These are phyloP conservation scores for Stichopus horrens DNA, from an alignment of 53 echinoderm and acorn worm genomes.

Conservation along the genomic window DNA sequence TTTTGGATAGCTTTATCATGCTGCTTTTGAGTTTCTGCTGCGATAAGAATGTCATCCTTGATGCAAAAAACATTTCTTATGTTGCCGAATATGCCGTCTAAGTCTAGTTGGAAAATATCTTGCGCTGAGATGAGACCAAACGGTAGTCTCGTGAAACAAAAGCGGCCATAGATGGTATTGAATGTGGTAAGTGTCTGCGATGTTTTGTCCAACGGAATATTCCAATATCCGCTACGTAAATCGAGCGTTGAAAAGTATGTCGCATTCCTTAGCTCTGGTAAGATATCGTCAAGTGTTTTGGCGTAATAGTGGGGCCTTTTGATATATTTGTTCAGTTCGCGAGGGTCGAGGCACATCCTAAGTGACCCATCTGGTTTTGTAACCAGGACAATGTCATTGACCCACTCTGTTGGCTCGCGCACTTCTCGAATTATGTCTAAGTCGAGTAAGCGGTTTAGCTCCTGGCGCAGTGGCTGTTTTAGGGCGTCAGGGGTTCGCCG, in stretches of 20 bases:
- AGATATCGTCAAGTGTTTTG: constrained; percentile 44
- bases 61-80: constrained; percentile 31
- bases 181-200: constrained; percentile 47
- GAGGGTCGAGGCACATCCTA: constrained; percentile 43
- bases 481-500: constrained; percentile 6
- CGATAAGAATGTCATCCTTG: constrained; percentile 46
- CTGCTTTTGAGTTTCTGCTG: constrained; percentile 17
- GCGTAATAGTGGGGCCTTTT: constrained; percentile 40
- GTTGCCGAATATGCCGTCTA: constrained; percentile 41
- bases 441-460: neutral
- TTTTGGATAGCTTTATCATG: constrained; percentile 37
- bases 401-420: constrained; percentile 21
- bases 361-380: constrained; percentile 43
- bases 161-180: constrained; percentile 36
- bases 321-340: constrained; percentile 36
- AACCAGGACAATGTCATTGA: constrained; percentile 11
- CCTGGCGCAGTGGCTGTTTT: constrained; percentile 17
- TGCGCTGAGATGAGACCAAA: constrained; percentile 45
- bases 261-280: constrained; percentile 34
- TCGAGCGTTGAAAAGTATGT: constrained; percentile 43
- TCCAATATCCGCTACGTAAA: constrained; percentile 44
- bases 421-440: constrained; percentile 25
- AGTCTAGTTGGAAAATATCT: constrained; percentile 39
- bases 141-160: too few relatives aligned
- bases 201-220: constrained; percentile 30